Base-by-base conservation (phyloP, 2,797 vertebrate genomes). In the Fundulus diaphanus region DNA sequence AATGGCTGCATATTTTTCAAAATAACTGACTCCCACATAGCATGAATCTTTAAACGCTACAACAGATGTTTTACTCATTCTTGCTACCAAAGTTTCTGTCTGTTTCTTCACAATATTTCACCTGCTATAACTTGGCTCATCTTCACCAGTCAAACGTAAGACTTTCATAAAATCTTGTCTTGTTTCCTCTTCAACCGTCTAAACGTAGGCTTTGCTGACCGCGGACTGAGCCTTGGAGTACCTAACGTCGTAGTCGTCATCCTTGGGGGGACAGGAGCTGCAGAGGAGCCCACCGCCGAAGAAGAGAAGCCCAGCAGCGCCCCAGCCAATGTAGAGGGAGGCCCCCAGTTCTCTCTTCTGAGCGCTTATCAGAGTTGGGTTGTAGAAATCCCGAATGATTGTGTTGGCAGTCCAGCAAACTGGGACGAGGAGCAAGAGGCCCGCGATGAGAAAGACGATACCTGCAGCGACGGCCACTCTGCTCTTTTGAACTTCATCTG, bases 241-340 rank as follows among this genome's bases (percentile, higher is more conserved):
- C 76, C 84, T 92, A 27, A 89, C 82, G 15, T 84, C 44, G 5
- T 90, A 91, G 27, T 65, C 0, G 0, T 67, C 84, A 0, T 92
- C 72, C 0, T 61, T 82, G 7, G 85, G 78, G 9, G 88, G 91
- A 71, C 94, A 95, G 35, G 90, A 89, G 88, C 90, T 92, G 78
- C 94, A 99, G 16, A 99, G 96, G 68, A 99, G 91, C 0, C 63
- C 95, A 0, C 97, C 97, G 0, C 96, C 96, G 0, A 98, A 86
- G 52, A 98, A 49, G 63, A 97, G 93, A 31, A 98, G 91, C 0
- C 89, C 94, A 0, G 96, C 93, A 0, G 96, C 71, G 0, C 94
- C 97, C 97, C 97, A 98, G 79, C 97, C 97, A 0, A 98, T 92
- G 74, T 98, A 99, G 44, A 98, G 94, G 0, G 97, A 94, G 0